Percentiles rank a stretch among this genome's conserved stretches.
Evolutionary conservation across 2,888 invertebrate genomes (phyloP).

Genomic region (Epistrophe eligans): DNA sequence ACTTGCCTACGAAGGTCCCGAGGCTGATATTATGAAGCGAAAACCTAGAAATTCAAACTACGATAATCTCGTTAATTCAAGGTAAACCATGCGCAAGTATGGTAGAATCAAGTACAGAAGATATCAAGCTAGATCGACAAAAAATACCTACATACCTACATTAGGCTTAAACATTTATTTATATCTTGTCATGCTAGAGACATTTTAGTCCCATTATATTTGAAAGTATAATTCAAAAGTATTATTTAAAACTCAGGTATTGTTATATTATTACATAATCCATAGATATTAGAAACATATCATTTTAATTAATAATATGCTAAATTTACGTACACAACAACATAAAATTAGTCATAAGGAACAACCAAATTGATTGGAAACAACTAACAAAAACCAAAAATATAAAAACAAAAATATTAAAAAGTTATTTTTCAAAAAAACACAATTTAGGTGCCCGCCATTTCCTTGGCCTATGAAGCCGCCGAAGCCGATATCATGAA

Average conservation of each 20-base stretch:
- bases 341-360: slow-evolving; percentile 51
- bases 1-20: slow-evolving; percentile 98
- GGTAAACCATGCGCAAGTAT: slow-evolving; percentile 86
- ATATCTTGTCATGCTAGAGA: slow-evolving; percentile 33
- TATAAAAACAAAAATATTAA: slow-evolving; percentile 34
- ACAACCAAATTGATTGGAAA: slow-evolving; percentile 53
- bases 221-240: slow-evolving; percentile 21
- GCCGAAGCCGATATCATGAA: slow-evolving; percentile 95
- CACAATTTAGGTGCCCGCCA: slow-evolving; percentile 88
- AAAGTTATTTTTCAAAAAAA: slow-evolving; percentile 44
- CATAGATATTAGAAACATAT: slow-evolving; percentile 26
- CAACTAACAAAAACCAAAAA: slow-evolving; percentile 40
- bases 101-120: slow-evolving; percentile 26
- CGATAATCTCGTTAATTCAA: slow-evolving; percentile 99
- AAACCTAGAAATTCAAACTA: slow-evolving; percentile 97
- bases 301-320: slow-evolving; percentile 38
- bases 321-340: slow-evolving; percentile 23
- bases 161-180: slow-evolving; percentile 9
- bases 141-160: neutral
- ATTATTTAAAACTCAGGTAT: slow-evolving; percentile 23
- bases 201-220: slow-evolving; percentile 3
- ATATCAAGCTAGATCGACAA: slow-evolving; percentile 39
- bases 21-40: slow-evolving; percentile 99
- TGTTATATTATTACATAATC: neutral
- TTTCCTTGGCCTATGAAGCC: slow-evolving; percentile 94